Evolutionary conservation across 2,888 invertebrate genomes (phyloP).

Genomic region (Myopa testacea): DNA sequence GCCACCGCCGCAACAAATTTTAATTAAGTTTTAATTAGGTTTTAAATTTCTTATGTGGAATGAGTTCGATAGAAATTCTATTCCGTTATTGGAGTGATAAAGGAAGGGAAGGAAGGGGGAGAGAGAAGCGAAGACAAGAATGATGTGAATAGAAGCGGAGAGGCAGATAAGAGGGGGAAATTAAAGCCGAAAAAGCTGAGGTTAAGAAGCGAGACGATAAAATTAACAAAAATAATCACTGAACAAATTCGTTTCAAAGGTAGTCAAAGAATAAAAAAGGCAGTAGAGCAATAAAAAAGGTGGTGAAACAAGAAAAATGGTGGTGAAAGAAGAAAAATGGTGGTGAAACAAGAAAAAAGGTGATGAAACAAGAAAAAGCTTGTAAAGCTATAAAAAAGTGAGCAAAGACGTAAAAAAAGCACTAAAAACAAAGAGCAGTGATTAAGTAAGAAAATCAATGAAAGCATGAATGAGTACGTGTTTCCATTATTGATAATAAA

Average conservation of each 20-base stretch:
- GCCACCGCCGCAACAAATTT: background rate
- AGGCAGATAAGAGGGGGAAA: background rate
- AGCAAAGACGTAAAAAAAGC: background rate
- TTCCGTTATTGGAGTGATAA: background rate
- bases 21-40: slow-evolving; percentile 2
- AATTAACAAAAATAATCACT: background rate
- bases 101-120: background rate
- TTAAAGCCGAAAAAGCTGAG: background rate
- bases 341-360: background rate
- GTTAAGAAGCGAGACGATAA: background rate
- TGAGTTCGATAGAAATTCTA: background rate
- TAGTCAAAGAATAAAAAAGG: too few relatives aligned
- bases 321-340: background rate
- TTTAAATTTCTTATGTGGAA: background rate
- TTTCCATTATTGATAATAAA: too few relatives aligned
- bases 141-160: background rate
- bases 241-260: too few relatives aligned
- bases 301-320: too few relatives aligned
- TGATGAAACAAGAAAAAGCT: background rate
- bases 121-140: background rate
- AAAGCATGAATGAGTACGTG: too few relatives aligned
- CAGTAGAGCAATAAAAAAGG: too few relatives aligned
- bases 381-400: background rate
- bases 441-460: too few relatives aligned
- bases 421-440: background rate